phyloP scores from a whole-genome alignment of 2,797 vertebrate species.

The Anas capensis region DNA sequence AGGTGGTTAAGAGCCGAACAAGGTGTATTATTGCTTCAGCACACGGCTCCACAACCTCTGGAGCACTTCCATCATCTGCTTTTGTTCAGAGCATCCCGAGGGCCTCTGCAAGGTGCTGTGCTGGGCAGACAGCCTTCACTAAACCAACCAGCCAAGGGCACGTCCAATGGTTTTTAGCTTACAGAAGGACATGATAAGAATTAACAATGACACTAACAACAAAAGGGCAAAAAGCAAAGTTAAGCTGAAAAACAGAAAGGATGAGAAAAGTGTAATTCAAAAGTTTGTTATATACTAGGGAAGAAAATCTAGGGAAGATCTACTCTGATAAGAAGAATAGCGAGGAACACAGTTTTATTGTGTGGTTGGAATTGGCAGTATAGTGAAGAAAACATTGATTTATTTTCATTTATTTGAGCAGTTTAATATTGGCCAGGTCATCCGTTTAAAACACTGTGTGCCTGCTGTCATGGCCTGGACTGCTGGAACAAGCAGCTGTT shows the following conservation, averaged over 20 bases:
- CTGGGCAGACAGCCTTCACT: not conserved
- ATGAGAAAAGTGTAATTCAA: not conserved
- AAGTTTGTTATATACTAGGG: not conserved
- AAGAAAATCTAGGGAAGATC: not conserved
- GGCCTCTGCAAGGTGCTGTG: not conserved
- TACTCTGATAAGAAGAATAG: fast-evolving
- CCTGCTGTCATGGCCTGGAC: not conserved
- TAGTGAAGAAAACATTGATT: fast-evolving
- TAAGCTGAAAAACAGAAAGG: not conserved
- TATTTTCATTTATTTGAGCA: not conserved
- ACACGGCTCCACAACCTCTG: not conserved
- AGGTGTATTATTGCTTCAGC: not conserved
- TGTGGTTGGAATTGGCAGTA: not conserved
- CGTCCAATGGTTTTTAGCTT: fast-evolving
- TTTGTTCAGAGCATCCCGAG: not conserved
- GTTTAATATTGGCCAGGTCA: not conserved
- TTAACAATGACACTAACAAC: not conserved
- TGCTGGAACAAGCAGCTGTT: not conserved
- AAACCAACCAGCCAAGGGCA: not conserved
- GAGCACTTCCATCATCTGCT: not conserved
- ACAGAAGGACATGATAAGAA: not conserved
- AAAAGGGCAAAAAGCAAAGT: not conserved
- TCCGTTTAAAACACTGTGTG: not conserved
- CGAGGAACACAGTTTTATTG: not conserved
- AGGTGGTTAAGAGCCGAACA: not conserved